These are phyloP conservation scores for Patella ulyssiponensis DNA, from an alignment of 2,888 invertebrate genomes.

Conservation along the genomic window DNA sequence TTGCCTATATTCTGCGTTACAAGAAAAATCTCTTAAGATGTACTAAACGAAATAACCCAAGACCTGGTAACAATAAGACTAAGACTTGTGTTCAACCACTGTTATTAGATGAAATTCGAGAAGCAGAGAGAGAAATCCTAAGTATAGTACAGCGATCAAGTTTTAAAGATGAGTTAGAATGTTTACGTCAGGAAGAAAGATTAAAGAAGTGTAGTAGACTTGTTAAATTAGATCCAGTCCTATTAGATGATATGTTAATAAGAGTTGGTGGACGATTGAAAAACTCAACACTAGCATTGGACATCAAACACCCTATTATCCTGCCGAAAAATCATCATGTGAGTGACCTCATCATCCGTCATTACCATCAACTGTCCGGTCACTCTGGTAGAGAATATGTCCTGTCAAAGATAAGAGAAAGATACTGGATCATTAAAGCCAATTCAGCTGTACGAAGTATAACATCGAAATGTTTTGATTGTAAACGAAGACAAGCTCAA, in stretches of 20 bases:
- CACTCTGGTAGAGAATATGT: not conserved
- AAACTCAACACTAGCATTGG: not conserved
- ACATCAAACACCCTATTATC: slow-evolving; percentile 13
- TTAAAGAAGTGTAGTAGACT: slow-evolving; percentile 10
- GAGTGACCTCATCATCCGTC: not conserved
- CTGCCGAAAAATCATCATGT: slow-evolving; percentile 9
- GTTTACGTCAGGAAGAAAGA: not conserved
- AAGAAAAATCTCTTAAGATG: not conserved
- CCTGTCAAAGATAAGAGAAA: not conserved
- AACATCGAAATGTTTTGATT: slow-evolving; percentile 6
- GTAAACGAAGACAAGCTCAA: slow-evolving; percentile 8
- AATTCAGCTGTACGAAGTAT: slow-evolving; percentile 15
- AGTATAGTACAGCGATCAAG: not conserved
- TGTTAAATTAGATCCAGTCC: slow-evolving; percentile 16
- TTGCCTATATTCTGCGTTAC: not conserved
- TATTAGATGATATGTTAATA: not conserved
- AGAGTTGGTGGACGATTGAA: slow-evolving; percentile 15
- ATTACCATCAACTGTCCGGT: slow-evolving; percentile 4
- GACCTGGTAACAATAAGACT: not conserved
- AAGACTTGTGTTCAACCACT: slow-evolving; percentile 2
- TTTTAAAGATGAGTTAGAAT: slow-evolving; percentile 9
- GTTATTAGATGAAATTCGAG: not conserved
- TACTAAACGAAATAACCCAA: not conserved
- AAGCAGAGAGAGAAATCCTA: slow-evolving; percentile 12
- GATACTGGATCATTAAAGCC: slow-evolving; percentile 16